phyloP scores from a whole-genome alignment of 2,888 invertebrate species.

The Eupithecia abbreviata region DNA sequence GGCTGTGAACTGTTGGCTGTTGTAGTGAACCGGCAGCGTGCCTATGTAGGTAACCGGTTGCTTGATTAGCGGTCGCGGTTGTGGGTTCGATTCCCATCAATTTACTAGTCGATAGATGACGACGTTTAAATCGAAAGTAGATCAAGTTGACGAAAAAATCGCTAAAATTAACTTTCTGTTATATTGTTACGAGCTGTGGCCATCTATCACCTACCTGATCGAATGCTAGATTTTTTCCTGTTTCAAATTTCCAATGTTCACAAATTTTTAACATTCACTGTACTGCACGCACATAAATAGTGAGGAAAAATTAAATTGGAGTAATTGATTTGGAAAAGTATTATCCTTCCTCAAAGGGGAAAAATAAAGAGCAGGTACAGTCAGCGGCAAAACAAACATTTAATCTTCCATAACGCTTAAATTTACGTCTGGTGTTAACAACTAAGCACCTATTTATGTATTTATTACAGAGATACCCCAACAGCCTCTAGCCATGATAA shows the following conservation, averaged over 20 bases:
- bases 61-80: background rate
- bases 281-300: too few relatives aligned
- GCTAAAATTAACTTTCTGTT: background rate
- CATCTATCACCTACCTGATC: too few relatives aligned
- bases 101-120: background rate
- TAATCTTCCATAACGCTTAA: background rate
- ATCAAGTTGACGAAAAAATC: background rate
- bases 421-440: too few relatives aligned
- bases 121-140: background rate
- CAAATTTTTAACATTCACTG: too few relatives aligned
- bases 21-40: background rate
- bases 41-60: constrained; percentile 17
- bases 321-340: too few relatives aligned
- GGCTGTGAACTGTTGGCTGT: background rate
- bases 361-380: background rate
- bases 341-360: too few relatives aligned
- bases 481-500: constrained; percentile 86
- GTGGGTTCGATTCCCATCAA: background rate
- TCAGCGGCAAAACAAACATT: background rate
- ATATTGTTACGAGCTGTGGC: too few relatives aligned
- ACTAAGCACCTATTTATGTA: too few relatives aligned
- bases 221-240: too few relatives aligned
- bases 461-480: constrained; percentile 54
- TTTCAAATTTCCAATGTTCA: too few relatives aligned
- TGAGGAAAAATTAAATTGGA: too few relatives aligned